Percentiles rank a stretch among this genome's conserved stretches.
phyloP scores from a whole-genome alignment of 53 echinoderm and acorn worm species.

The Actinopyga echinites region DNA sequence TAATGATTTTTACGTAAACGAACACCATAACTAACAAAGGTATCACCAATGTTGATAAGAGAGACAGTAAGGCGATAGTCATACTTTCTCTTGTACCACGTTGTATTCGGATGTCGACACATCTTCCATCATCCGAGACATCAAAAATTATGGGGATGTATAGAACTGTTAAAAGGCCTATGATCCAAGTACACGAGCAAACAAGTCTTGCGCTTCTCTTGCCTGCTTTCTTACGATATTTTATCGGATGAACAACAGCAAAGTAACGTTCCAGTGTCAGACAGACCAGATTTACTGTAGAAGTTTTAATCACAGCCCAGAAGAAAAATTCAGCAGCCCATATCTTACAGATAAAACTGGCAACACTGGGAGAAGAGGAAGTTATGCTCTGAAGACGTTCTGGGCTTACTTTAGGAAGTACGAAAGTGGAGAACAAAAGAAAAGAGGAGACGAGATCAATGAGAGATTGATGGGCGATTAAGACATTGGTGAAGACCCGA shows the following conservation, averaged over 20 bases:
- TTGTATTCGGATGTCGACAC: neutral
- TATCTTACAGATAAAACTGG: neutral
- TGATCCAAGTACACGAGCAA: neutral
- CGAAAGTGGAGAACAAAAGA: too few relatives aligned
- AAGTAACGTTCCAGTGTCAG: conserved; percentile 11
- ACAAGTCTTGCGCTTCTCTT: neutral
- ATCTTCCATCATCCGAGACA: neutral
- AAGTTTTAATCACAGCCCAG: conserved; percentile 16
- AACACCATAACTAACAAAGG: conserved; percentile 17
- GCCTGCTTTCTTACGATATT: conserved; percentile 6
- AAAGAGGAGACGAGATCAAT: too few relatives aligned
- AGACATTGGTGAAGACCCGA: too few relatives aligned
- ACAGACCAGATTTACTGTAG: conserved; percentile 20
- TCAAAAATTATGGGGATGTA: neutral
- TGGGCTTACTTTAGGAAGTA: too few relatives aligned
- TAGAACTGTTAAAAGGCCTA: neutral
- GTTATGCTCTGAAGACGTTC: neutral
- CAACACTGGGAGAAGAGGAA: neutral
- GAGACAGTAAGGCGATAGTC: neutral
- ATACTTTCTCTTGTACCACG: neutral
- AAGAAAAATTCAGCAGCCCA: conserved; percentile 22
- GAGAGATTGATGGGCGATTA: too few relatives aligned
- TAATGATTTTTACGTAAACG: neutral
- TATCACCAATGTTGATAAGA: neutral
- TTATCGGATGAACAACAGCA: conserved; percentile 10